These are phyloP conservation scores for Plecturocebus donacophilus DNA, from an alignment of 2,113 vertebrate species.

Conservation along the genomic window DNA sequence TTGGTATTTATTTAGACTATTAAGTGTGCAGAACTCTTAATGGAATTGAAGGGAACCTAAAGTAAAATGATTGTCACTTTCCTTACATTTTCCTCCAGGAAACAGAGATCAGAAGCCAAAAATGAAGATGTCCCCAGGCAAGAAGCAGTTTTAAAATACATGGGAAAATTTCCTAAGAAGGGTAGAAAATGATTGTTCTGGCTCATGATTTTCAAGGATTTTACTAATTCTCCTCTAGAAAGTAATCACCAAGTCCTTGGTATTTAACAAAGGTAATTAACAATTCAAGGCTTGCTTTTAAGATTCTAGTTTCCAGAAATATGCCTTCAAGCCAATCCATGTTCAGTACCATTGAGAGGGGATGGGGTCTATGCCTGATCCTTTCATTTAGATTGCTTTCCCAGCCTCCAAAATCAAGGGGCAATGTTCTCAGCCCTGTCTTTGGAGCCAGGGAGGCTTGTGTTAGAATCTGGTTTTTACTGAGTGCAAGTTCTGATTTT, in stretches of 20 bases:
- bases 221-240: slow-evolving; percentile 14
- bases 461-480: neutral
- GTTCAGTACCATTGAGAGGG: neutral
- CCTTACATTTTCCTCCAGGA: slow-evolving; percentile 38
- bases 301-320: neutral
- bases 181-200: neutral
- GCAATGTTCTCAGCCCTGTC: neutral
- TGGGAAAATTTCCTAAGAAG: neutral
- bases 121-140: neutral
- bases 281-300: neutral
- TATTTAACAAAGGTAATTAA: neutral
- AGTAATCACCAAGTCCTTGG: neutral
- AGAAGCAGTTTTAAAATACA: slow-evolving; percentile 23
- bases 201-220: neutral
- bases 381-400: neutral
- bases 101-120: slow-evolving; percentile 40
- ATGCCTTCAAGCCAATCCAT: neutral
- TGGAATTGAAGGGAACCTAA: slow-evolving; percentile 31
- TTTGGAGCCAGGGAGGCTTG: neutral
- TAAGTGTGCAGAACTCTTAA: neutral
- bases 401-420: neutral
- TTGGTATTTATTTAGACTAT: slow-evolving; percentile 8
- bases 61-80: slow-evolving; percentile 33
- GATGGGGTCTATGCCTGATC: neutral
- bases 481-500: neutral